Evolutionary conservation across 92 coral and sea anemone species (phyloP).

Genomic region (Porites evermanni): DNA sequence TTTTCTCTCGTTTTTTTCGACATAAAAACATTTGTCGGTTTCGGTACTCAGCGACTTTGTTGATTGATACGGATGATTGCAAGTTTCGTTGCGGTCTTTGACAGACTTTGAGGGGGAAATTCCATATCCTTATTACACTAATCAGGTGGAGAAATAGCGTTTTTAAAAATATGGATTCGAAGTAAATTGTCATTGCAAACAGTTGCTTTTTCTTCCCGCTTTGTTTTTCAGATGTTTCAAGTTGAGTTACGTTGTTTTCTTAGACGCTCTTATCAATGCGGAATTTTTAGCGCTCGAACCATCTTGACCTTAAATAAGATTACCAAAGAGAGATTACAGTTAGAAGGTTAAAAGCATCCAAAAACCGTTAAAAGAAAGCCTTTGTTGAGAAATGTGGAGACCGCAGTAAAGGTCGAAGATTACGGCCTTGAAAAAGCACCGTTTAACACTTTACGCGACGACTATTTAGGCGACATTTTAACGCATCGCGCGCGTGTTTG

Average conservation of each 20-base stretch:
- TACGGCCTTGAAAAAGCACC: slow-evolving; percentile 12
- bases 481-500: neutral
- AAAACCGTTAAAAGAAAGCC: slow-evolving; percentile 38
- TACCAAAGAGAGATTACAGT: slow-evolving; percentile 33
- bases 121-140: neutral
- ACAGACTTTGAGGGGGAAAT: neutral
- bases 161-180: neutral
- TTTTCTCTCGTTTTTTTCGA: neutral
- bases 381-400: neutral
- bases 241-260: neutral
- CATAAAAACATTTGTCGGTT: neutral
- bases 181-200: neutral
- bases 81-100: neutral
- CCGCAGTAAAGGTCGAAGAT: slow-evolving; percentile 40
- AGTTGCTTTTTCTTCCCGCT: neutral
- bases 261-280: slow-evolving; percentile 16
- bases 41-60: neutral
- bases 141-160: neutral
- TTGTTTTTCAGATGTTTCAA: neutral
- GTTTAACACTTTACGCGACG: slow-evolving; percentile 22
- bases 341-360: slow-evolving; percentile 17
- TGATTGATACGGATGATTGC: slow-evolving; percentile 17
- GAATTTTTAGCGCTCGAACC: slow-evolving; percentile 32
- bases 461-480: neutral
- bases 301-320: slow-evolving; percentile 56